These are phyloP conservation scores for Psococerastis gibbosa DNA, from an alignment of 2,888 invertebrate species.

Conservation along the genomic window DNA sequence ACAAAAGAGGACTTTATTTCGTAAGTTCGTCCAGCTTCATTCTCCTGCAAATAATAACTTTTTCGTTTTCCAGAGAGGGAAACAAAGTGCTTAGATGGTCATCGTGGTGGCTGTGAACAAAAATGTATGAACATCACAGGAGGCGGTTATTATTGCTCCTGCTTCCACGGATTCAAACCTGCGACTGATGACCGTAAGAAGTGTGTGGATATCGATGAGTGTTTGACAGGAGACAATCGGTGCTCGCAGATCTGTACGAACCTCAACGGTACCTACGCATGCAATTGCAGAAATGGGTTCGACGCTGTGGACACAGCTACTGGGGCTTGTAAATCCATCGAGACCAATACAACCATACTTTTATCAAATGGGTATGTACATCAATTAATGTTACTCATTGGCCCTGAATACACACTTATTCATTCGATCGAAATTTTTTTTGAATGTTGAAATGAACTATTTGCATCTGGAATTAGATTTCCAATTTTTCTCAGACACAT, in stretches of 20 bases:
- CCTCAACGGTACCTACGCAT: slow-evolving; percentile 73
- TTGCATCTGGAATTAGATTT: too few relatives aligned
- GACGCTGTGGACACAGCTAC: slow-evolving; percentile 51
- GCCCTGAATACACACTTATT: too few relatives aligned
- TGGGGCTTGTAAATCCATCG: slow-evolving; percentile 60
- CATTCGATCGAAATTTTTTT: too few relatives aligned
- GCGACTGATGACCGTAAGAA: slow-evolving; percentile 59
- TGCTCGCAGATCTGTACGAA: slow-evolving; percentile 91
- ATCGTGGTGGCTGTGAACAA: slow-evolving; percentile 75
- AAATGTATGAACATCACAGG: slow-evolving; percentile 70
- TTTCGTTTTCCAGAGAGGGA: slow-evolving; percentile 27
- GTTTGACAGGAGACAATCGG: slow-evolving; percentile 57
- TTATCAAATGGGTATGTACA: slow-evolving; percentile 47
- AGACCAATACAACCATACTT: slow-evolving; percentile 45
- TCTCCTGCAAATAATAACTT: too few relatives aligned
- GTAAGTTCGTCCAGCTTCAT: too few relatives aligned
- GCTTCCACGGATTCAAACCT: slow-evolving; percentile 71
- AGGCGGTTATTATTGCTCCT: slow-evolving; percentile 77
- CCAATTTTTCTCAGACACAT: too few relatives aligned
- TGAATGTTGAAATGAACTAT: too few relatives aligned
- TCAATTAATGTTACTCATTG: too few relatives aligned
- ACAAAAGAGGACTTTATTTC: too few relatives aligned
- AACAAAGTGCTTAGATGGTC: slow-evolving; percentile 26
- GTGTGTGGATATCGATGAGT: slow-evolving; percentile 82
- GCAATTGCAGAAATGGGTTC: slow-evolving; percentile 73